Conservation (phyloP, 2,888 invertebrate species). For the Odontothrips loti region DNA sequence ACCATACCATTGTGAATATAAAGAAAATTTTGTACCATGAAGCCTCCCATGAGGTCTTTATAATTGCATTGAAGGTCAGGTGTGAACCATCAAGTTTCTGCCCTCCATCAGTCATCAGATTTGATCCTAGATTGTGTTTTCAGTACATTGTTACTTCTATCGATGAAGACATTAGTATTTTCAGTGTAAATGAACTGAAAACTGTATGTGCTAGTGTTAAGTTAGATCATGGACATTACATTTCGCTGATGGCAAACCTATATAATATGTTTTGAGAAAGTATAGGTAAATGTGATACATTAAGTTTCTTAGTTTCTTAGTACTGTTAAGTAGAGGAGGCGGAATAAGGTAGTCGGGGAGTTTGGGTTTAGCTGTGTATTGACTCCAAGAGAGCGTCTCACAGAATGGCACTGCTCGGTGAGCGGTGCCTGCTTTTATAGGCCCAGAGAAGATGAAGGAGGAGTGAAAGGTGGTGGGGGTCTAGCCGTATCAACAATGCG, state of each 20-base stretch:
- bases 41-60: not conserved
- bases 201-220: not conserved
- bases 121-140: not conserved
- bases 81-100: not conserved
- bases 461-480: too few species aligned
- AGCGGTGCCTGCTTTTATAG: too few species aligned
- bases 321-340: too few species aligned
- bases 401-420: too few species aligned
- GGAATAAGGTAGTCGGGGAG: too few species aligned
- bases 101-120: not conserved
- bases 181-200: not conserved
- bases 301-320: too few species aligned
- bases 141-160: not conserved
- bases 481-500: too few species aligned
- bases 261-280: not conserved
- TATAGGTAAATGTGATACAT: too few species aligned
- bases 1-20: not conserved
- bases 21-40: not conserved
- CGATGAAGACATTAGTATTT: not conserved
- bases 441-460: too few species aligned
- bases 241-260: not conserved
- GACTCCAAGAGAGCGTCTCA: too few species aligned
- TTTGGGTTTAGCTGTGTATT: too few species aligned
- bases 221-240: not conserved
- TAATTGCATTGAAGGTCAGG: not conserved